Conservation (phyloP, 2,888 invertebrate species). For the Agrenia bidenticulata region DNA sequence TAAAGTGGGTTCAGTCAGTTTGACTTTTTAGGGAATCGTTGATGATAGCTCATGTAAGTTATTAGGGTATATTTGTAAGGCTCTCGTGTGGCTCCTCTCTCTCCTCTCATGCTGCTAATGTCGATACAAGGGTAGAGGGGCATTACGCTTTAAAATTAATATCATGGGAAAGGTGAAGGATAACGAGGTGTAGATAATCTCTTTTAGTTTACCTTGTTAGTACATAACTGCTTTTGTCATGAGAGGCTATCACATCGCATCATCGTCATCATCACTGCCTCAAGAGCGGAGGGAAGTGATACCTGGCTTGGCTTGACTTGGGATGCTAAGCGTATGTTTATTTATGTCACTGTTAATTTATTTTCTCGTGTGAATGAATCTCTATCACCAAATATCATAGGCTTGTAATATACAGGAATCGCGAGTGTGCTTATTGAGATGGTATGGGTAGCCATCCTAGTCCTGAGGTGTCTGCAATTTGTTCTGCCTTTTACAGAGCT, state of each 20-base stretch:
- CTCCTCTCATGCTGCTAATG: not conserved
- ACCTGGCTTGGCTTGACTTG: not conserved
- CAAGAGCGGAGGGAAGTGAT: not conserved
- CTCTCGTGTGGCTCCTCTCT: too few relatives aligned
- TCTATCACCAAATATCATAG: not conserved
- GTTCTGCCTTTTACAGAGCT: constrained; percentile 7
- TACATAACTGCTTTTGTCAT: constrained; percentile 15
- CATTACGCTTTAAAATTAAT: not conserved
- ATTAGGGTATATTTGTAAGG: too few relatives aligned
- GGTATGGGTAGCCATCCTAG: too few relatives aligned
- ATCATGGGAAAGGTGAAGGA: constrained; percentile 15
- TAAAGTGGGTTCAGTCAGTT: too few relatives aligned
- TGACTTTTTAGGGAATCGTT: too few relatives aligned
- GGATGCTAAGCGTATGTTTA: not conserved
- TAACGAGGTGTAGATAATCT: constrained; percentile 20
- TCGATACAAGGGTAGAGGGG: not conserved
- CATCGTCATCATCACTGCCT: not conserved
- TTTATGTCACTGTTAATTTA: constrained; percentile 22
- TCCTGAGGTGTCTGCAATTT: not conserved
- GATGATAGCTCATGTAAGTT: too few relatives aligned
- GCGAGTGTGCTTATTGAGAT: too few relatives aligned
- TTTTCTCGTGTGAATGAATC: constrained; percentile 12
- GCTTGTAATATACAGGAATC: too few relatives aligned
- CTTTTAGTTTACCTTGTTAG: constrained; percentile 17
- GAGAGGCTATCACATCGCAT: constrained; percentile 7